A percentile compares a stretch with the other conserved stretches of the same genome.
phyloP scores from a whole-genome alignment of 2,113 vertebrate species.

The Gallinago paraguaiae region DNA sequence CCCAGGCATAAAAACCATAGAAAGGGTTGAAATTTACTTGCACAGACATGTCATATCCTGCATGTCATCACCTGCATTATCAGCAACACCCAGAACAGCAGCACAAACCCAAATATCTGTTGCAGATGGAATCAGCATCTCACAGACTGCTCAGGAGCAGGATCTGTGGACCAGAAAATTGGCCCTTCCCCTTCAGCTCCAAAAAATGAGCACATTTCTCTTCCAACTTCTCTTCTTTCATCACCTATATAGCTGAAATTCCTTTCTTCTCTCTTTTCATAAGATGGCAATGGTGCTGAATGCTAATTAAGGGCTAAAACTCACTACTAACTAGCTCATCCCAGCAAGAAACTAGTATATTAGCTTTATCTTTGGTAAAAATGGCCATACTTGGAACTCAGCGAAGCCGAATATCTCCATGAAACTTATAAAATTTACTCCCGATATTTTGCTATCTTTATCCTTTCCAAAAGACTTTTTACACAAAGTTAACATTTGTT shows the following conservation, averaged over 20 bases:
- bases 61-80: not conserved
- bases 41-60: not conserved
- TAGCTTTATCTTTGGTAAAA: not conserved
- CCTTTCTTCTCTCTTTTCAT: not conserved
- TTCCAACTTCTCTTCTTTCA: not conserved
- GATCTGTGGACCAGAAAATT: not conserved
- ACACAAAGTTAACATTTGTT: not conserved
- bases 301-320: not conserved
- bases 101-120: not conserved
- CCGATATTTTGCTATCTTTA: not conserved
- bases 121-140: not conserved
- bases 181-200: not conserved
- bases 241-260: not conserved
- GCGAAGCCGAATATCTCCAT: not conserved
- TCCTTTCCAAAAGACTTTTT: not conserved
- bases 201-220: not conserved
- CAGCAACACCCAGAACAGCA: not conserved
- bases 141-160: not conserved
- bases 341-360: not conserved
- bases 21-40: not conserved
- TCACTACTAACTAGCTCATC: not conserved
- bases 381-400: not conserved
- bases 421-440: not conserved
- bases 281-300: not conserved
- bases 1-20: not conserved